Base-by-base conservation (phyloP, 2,797 vertebrate genomes). In the Pelobates cultripes region DNA sequence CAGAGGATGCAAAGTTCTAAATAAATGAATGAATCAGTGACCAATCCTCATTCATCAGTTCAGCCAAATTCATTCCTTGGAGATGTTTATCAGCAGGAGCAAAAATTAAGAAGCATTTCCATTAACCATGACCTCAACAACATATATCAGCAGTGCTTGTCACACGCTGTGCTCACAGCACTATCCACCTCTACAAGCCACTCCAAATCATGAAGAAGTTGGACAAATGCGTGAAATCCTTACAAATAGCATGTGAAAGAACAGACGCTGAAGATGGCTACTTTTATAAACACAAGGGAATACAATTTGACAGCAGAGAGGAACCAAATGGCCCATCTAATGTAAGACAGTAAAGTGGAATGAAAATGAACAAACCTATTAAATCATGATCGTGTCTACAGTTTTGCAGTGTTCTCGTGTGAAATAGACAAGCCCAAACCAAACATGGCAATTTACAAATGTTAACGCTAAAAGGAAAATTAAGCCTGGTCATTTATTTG, bases 251-350 rank as follows among this genome's bases (percentile, higher is more conserved):
- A 10, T 40, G n/a, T 40, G 61, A 64, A 64, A 3, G 61, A 64
- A 64, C 61, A 64, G 61, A 64, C n/a, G 14, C 17, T 7, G 7
- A 64, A 64, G 61, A 64, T 64, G 61, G n/a, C 28, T 64, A 28
- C n/a, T 64, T 28, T 40, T 64, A 64, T 64, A 64, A 64, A 64
- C 61, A 64, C n/a, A n/a, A 64, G 61, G 28, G 28, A 64, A 40
- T 28, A 64, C n/a, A 64, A 64, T 64, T 64, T 64, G 61, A 64
- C 61, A 64, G 61, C 61, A 64, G 61, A 64, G 61, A 64, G 61
- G 61, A 64, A 64, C 61, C 61, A 64, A 64, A 64, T 64, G 61
- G 61, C n/a, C 61, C 17, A 28, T 64, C 61, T 40, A 17, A 40
- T 64, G 61, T 64, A 14, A 64, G 17, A 64, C 28, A 4, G 61